phyloP scores from a whole-genome alignment of 37 sponge, comb jelly and placozoan species.

The Crambe crambe region DNA sequence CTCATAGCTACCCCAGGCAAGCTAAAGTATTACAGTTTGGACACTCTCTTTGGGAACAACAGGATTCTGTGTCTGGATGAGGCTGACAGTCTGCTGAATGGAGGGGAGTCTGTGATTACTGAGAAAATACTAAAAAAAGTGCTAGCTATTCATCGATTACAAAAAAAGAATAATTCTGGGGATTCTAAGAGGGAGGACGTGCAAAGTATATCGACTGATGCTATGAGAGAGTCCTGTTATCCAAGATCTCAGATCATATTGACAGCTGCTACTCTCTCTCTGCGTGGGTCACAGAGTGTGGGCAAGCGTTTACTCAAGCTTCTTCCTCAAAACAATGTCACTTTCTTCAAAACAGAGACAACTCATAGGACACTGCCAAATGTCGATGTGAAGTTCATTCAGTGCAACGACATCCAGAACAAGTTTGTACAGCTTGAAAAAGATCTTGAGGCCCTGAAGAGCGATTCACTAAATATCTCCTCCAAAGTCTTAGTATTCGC shows the following conservation, averaged over 20 bases:
- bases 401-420: background rate
- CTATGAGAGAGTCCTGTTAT: too few relatives aligned
- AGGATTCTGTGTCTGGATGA: conserved; percentile 68
- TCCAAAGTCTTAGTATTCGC: conserved; percentile 52
- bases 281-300: conserved; percentile 44
- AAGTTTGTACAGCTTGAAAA: conserved; percentile 6
- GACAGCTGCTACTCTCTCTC: conserved; percentile 78
- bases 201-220: background rate
- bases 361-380: conserved; percentile 45
- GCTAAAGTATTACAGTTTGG: conserved; percentile 45
- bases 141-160: background rate
- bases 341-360: conserved; percentile 46
- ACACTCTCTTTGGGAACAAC: conserved; percentile 39
- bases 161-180: background rate
- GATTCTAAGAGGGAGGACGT: background rate
- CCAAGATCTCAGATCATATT: conserved; percentile 37
- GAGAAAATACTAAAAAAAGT: conserved; percentile 53
- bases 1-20: conserved; percentile 50
- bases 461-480: background rate
- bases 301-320: conserved; percentile 30
- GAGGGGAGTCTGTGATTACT: conserved; percentile 39
- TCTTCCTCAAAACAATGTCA: conserved; percentile 36
- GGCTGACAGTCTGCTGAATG: conserved; percentile 76
- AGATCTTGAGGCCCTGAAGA: conserved; percentile 19
- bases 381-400: conserved; percentile 32